A percentile compares a stretch with the other conserved stretches of the same genome.
Conservation (phyloP, 2,113 vertebrate species). For the Podilymbus podiceps region DNA sequence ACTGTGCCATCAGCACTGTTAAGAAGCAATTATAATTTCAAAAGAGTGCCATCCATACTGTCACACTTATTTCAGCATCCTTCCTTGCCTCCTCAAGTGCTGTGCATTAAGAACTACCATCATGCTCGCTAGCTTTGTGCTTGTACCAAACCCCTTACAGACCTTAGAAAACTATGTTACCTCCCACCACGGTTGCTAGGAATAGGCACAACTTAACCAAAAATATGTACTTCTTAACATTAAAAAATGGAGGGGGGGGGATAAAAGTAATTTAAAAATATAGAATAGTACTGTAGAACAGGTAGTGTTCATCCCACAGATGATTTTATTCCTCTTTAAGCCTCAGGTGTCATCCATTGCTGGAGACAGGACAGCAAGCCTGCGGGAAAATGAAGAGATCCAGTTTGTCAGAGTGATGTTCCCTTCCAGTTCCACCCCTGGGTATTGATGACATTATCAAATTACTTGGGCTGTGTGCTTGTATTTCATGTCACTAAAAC, state of each 20-base stretch:
- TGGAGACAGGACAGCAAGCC: not conserved
- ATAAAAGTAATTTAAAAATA: not conserved
- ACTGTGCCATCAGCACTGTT: not conserved
- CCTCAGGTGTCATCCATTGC: not conserved
- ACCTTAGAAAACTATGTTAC: not conserved
- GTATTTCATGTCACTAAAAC: not conserved
- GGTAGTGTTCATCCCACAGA: not conserved
- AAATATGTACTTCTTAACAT: not conserved
- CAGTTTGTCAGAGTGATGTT: not conserved
- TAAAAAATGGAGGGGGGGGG: fast-evolving
- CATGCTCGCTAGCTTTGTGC: not conserved
- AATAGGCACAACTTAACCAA: not conserved
- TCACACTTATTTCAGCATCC: not conserved
- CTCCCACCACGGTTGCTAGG: not conserved
- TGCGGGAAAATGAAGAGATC: not conserved
- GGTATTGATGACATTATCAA: not conserved
- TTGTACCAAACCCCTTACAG: not conserved
- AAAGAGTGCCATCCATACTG: not conserved
- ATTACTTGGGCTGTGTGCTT: not conserved
- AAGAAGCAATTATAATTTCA: not conserved
- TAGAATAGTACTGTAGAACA: not conserved
- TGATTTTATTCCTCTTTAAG: not conserved
- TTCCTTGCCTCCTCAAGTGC: not conserved
- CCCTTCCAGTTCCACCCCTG: not conserved
- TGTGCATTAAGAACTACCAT: not conserved